phyloP scores from a whole-genome alignment of 2,888 invertebrate species.

The Campoplex nolae region DNA sequence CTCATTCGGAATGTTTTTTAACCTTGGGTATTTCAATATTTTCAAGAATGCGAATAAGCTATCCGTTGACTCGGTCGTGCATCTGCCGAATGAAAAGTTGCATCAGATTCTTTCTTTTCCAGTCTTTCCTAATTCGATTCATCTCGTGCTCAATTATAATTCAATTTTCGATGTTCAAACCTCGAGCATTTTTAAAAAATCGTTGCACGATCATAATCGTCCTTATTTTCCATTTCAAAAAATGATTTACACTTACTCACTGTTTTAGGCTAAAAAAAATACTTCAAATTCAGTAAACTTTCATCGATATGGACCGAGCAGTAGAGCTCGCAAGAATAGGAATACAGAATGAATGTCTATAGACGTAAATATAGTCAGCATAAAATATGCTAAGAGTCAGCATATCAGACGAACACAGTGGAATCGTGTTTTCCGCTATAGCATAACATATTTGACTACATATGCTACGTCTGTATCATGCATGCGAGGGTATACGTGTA shows the following conservation, averaged over 20 bases:
- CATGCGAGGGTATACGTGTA: neutral
- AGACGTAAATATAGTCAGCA: neutral
- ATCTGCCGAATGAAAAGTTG: too few relatives aligned
- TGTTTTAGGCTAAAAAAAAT: neutral
- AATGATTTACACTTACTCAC: neutral
- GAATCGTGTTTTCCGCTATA: neutral
- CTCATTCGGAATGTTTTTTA: neutral
- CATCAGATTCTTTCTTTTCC: neutral
- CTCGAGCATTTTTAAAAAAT: neutral
- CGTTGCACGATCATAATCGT: neutral
- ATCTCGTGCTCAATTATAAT: neutral
- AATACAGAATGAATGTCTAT: slow-evolving; percentile 1
- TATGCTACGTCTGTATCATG: neutral
- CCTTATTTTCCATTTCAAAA: neutral
- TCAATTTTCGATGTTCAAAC: neutral
- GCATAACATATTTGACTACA: neutral
- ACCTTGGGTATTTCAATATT: neutral
- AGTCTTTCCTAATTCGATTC: neutral
- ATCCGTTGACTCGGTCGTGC: too few relatives aligned
- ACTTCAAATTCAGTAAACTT: neutral
- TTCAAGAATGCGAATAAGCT: neutral
- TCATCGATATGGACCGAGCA: neutral
- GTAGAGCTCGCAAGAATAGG: neutral
- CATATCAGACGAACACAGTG: slow-evolving; percentile 3
- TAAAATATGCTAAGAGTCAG: slow-evolving; percentile 8